phyloP scores from a whole-genome alignment of 2,113 vertebrate species.

The Oryzias javanicus region DNA sequence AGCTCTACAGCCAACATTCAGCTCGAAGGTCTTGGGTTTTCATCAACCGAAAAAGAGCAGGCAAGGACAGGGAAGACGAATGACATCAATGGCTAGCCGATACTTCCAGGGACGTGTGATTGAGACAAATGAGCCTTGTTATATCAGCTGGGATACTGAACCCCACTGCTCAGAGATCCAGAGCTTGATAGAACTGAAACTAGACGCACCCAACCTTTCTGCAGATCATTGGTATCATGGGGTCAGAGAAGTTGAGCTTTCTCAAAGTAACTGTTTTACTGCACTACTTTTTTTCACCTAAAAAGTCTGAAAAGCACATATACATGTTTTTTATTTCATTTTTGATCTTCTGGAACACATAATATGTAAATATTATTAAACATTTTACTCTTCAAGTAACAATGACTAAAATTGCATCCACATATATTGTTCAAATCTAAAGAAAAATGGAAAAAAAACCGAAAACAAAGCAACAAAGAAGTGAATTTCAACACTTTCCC shows the following conservation, averaged over 20 bases:
- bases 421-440: too few species aligned
- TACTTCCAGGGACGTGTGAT: constrained; percentile 77
- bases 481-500: too few species aligned
- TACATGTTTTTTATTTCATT: background rate
- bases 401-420: too few species aligned
- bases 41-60: constrained; percentile 71
- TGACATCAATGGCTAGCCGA: constrained; percentile 75
- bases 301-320: constrained; percentile 4
- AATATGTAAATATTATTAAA: too few species aligned
- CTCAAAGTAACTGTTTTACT: constrained; percentile 40
- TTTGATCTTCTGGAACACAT: background rate
- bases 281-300: constrained; percentile 29
- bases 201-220: constrained; percentile 75
- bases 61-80: constrained; percentile 77
- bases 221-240: constrained; percentile 67
- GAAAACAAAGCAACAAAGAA: too few species aligned
- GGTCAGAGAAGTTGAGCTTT: constrained; percentile 56
- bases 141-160: constrained; percentile 77
- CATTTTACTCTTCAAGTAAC: too few species aligned
- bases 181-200: constrained; percentile 77
- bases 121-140: constrained; percentile 80
- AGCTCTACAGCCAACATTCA: constrained; percentile 42
- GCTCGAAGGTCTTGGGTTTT: constrained; percentile 66
- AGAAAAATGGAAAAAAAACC: too few species aligned
- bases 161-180: constrained; percentile 74